Base-by-base conservation (phyloP, 2,113 vertebrate species). In the Motacilla tschutschensis region DNA sequence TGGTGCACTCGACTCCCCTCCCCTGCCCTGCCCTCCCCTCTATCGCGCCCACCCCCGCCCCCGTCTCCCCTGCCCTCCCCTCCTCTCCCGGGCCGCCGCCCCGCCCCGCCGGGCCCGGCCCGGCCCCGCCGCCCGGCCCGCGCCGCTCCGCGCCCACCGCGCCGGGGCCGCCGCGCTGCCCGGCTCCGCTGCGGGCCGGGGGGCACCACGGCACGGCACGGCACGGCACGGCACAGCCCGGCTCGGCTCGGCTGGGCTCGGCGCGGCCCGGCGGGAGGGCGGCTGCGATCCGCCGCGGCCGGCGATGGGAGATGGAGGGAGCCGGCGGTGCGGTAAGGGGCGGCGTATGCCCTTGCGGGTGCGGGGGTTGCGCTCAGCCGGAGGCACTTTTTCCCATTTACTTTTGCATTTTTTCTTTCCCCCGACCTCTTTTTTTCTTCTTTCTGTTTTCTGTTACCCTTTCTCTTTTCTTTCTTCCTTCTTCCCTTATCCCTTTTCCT, bases 251-350 rank as follows among this genome's bases (percentile, higher is more conserved):
- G 28, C 48, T 12, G 16, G 28, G 28, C 50, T 51, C 10, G 17
- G 50, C 50, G 50, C 28, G 28, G 28, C 64, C 57, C 29, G 21
- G 60, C 41, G 36, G 43, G 74, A 67, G 38, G 21, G 82, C 46
- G 54, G 83, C 83, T 57, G 55, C 60, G 33, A 33, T 41, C 72
- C 48, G 29, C 73, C 38, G 63, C 41, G 69, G 54, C 59, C 60
- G 81, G 86, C 77, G 62, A 89, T 85, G 90, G 86, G 73, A 85
- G 90, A 92, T 92, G 90, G 90, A 85, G 40, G 79, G 79, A 66
- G 47, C 41, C 38, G 79, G 79, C 64, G 58, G 79, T 62, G 87
- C 74, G 91, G 91, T 92, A 92, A 92, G 91, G 76, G 50, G 40
- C 40, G 55, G 44, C 25, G 53, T 44, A 57, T 54, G 41, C 70